Evolutionary conservation across 2,797 vertebrate genomes (phyloP), one percentile per base, ranked within the genome.

Genomic region (Orientallactaga sibirica): DNA sequence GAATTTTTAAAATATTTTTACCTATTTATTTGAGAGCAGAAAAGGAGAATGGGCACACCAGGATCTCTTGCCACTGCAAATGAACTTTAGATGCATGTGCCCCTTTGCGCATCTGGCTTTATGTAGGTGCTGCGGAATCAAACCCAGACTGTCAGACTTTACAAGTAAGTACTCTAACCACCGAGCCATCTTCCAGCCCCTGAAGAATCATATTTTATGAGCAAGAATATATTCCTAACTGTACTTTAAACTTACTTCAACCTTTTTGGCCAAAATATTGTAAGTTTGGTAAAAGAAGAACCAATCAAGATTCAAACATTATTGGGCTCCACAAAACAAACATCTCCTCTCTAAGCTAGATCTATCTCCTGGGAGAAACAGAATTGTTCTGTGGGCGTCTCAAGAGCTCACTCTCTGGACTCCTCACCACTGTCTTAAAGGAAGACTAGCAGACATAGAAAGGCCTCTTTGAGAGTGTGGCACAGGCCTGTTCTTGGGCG

Each of bases 281-380:
- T n/a, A 15, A 84, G 86, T 79, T 81, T 83, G 15, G 43, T 37
- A 82, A 90, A 85, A 90, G n/a, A 18, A 79, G 41, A 81, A 71
- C n/a, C 61, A 77, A 64, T 82, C 75, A 68, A 92, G n/a, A 71
- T 15, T 70, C 75, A 86, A 64, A 68, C 2, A 43, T 11, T 64
- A 33, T 18, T 33, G 14, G 14, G 70, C 33, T 74, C 68, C 41
- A 81, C 61, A 41, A 68, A 90, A 81, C 61, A 41, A 68, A 90
- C 68, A 67, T 22, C 58, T 73, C 29, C 20, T 29, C 41, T 79
- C 61, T 77, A 16, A 94, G 16, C 9, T 67, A 19, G 74, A 64
- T 83, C 74, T 86, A 27, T 20, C 55, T 66, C 64, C 29, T 22
- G 15, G 83, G 52, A 70, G 78, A 82, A 88, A 52, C 2, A 33